A percentile compares a stretch with the other conserved stretches of the same genome.
Evolutionary conservation across 30 jellyfish, hydroid and myxozoan genomes (phyloP).

Genomic region (Aurelia coerulea): DNA sequence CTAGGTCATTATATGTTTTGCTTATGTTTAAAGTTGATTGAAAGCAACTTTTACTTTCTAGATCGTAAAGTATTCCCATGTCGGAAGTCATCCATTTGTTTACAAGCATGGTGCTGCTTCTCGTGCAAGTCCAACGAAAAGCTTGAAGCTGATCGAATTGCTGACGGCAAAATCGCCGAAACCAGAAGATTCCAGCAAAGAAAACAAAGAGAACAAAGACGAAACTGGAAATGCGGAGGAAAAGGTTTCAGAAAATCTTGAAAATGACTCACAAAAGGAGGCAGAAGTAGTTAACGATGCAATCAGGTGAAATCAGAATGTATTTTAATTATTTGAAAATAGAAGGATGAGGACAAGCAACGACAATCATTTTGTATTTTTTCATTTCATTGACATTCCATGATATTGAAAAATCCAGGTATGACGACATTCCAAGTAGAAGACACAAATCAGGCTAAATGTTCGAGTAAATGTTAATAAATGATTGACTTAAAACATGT

Average conservation of each 20-base stretch:
- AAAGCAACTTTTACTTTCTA: not conserved
- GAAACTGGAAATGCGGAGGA: constrained; percentile 25
- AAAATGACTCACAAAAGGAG: constrained; percentile 18
- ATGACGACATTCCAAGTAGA: too few relatives aligned
- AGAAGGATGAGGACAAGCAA: too few relatives aligned
- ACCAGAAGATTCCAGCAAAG: constrained; percentile 8
- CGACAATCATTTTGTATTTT: too few relatives aligned
- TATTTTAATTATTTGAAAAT: too few relatives aligned
- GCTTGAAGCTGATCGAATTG: constrained; percentile 61
- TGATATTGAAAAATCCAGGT: too few relatives aligned
- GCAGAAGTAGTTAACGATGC: constrained; percentile 35
- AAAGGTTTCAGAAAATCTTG: not conserved
- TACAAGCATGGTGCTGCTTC: constrained; percentile 77
- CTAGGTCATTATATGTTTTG: not conserved
- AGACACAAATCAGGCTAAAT: too few relatives aligned
- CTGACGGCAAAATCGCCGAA: constrained; percentile 53
- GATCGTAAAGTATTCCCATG: constrained; percentile 78
- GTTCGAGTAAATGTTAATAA: too few relatives aligned
- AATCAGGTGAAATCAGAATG: constrained; percentile 30
- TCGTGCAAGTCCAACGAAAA: constrained; percentile 72
- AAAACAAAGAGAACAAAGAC: constrained; percentile 29
- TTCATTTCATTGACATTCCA: too few relatives aligned
- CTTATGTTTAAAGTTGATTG: not conserved
- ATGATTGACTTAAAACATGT: too few relatives aligned
- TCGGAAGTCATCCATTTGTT: constrained; percentile 62